Evolutionary conservation across 1,140 invertebrate genomes (phyloP), one percentile per base, ranked within the genome.

Genomic region (Centruroides sculpturatus): DNA sequence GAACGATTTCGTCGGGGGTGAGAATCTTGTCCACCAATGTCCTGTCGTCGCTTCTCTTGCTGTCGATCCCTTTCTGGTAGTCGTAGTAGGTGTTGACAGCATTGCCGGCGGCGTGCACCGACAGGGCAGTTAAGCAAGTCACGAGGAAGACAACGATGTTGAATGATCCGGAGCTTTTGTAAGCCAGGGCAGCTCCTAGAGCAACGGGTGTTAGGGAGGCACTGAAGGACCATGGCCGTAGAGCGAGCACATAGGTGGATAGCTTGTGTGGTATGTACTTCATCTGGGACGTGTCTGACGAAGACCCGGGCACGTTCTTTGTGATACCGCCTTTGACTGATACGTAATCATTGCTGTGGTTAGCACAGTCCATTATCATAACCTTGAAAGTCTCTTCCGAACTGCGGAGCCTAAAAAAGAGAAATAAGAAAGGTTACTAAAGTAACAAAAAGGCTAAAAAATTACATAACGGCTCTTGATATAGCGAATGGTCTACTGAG

Each of bases 71-170:
- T 76, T 90, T 89, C 7, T 89, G 81, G 72, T 89, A 97, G 76
- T 96, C 92, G 72, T 85, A 95, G 73, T 95, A 96, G 0, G 92
- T 96, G 71, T 97, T 96, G 1, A 97, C 92, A n/a, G 96, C 83
- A 75, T 96, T 96, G 48, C 92, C 92, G 59, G 92, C 92, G 55
- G 89, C 90, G 73, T 96, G 92, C 3, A 96, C 92, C 12, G 86
- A 90, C 56, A 94, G 76, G 7, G 92, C 83, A 3, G 89, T 93
- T 53, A 89, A 81, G 35, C 89, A 75, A 1, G 90, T 92, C 1
- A 92, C 75, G 8, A 92, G 67, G 59, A 93, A 80, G 4, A 85
- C 85, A 50, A 85, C 70, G 72, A 86, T 79, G 69, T 82, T 89
- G 70, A 94, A 92, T 54, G 84, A 79, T 50, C 76, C 80, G 3